phyloP scores from a whole-genome alignment of 2,797 vertebrate species.

The Iguana delicatissima region DNA sequence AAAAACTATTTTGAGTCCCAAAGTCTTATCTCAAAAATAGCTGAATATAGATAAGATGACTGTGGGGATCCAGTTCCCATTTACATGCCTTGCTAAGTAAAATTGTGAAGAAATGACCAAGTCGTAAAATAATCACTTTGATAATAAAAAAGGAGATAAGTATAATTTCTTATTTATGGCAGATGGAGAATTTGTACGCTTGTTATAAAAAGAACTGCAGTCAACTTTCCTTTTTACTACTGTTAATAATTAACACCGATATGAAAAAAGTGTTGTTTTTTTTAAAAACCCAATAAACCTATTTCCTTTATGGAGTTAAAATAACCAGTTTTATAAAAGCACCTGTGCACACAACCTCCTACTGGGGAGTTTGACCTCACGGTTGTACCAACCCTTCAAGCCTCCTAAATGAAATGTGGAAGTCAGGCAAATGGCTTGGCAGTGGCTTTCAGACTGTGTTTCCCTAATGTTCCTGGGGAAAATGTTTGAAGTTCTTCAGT shows the following conservation, averaged over 20 bases:
- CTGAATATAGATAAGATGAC: constrained; percentile 32
- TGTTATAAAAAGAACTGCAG: constrained; percentile 16
- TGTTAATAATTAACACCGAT: constrained; percentile 31
- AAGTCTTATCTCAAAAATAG: constrained; percentile 29
- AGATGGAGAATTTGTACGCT: constrained; percentile 25
- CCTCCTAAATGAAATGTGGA: not conserved
- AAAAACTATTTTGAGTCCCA: constrained; percentile 37
- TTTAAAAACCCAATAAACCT: not conserved
- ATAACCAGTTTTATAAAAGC: not conserved
- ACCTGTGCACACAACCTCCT: not conserved
- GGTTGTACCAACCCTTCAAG: not conserved
- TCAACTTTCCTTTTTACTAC: constrained; percentile 23
- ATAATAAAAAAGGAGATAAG: constrained; percentile 19
- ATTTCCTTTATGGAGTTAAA: not conserved
- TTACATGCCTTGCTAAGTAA: constrained; percentile 53
- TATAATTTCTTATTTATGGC: constrained; percentile 48
- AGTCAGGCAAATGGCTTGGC: not conserved
- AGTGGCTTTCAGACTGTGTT: not conserved
- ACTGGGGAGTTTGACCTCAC: not conserved
- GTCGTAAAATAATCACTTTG: constrained; percentile 61
- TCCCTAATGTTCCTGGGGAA: not conserved
- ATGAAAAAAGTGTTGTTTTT: not conserved
- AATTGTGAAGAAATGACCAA: constrained; percentile 23
- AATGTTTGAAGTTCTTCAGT: not conserved
- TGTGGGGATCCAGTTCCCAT: constrained; percentile 46